phyloP scores from a whole-genome alignment of 2,797 vertebrate species.

The Cynodonichthys magdalenae region DNA sequence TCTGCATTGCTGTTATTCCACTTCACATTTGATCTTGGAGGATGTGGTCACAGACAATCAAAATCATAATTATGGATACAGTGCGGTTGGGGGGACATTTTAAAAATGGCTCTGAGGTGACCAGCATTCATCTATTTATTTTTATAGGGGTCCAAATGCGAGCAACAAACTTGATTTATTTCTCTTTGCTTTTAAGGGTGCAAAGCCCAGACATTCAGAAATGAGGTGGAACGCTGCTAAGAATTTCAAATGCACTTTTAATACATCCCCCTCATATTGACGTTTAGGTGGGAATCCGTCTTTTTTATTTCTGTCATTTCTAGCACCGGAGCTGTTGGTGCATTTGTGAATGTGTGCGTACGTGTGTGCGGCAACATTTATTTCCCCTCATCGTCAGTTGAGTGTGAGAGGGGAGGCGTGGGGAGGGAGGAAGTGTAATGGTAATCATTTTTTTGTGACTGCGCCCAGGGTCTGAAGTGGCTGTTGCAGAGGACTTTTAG shows the following conservation, averaged over 20 bases:
- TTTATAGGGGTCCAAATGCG: slow-evolving; percentile 77
- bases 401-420: slow-evolving; percentile 68
- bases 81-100: slow-evolving; percentile 69
- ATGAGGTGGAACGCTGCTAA: slow-evolving; percentile 81
- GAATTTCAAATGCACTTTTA: slow-evolving; percentile 87
- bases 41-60: slow-evolving; percentile 78
- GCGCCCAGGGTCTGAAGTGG: slow-evolving; percentile 78
- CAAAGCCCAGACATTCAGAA: slow-evolving; percentile 81
- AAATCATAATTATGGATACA: slow-evolving; percentile 80
- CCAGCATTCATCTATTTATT: slow-evolving; percentile 82
- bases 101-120: slow-evolving; percentile 79
- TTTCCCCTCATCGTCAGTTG: slow-evolving; percentile 78
- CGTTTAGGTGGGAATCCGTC: slow-evolving; percentile 83
- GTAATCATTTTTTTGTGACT: slow-evolving; percentile 81
- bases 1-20: slow-evolving; percentile 60
- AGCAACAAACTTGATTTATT: slow-evolving; percentile 83
- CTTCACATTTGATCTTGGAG: slow-evolving; percentile 71
- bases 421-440: slow-evolving; percentile 74
- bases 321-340: slow-evolving; percentile 56
- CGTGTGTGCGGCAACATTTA: slow-evolving; percentile 67
- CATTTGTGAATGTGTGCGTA: slow-evolving; percentile 49
- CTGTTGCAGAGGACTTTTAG: slow-evolving; percentile 78
- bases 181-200: slow-evolving; percentile 82
- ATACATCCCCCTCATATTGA: slow-evolving; percentile 85
- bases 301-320: slow-evolving; percentile 84